Conservation (phyloP, 1,140 invertebrate species). For the Eciton burchellii region DNA sequence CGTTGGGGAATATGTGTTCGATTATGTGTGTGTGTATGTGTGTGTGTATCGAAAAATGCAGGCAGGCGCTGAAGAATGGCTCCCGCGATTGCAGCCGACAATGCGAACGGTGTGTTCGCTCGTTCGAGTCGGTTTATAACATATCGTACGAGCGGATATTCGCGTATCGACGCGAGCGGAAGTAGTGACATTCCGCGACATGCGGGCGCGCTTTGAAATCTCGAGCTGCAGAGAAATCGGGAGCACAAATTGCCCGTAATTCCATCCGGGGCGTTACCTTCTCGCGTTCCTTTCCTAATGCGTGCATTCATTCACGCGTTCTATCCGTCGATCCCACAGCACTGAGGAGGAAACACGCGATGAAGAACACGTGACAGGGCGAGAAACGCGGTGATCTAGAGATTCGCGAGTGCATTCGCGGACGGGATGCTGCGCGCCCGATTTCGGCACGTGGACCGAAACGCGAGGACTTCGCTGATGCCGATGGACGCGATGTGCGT, state of each 20-base stretch:
- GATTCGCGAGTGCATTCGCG: background rate
- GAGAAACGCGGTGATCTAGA: no score
- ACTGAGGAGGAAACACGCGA: no score
- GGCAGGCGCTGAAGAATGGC: background rate
- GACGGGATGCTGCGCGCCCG: background rate
- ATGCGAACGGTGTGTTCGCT: slow-evolving; percentile 5
- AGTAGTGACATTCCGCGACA: background rate
- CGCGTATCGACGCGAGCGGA: background rate
- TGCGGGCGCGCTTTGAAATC: background rate
- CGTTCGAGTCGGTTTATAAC: slow-evolving; percentile 13
- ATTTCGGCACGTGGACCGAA: no score
- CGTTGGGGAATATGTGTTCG: background rate
- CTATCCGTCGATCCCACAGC: no score
- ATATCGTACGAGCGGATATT: background rate
- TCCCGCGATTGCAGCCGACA: background rate
- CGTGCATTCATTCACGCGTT: background rate
- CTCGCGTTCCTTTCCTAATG: background rate
- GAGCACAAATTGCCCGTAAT: background rate
- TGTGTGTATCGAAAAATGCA: slow-evolving; percentile 1
- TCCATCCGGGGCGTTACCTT: background rate
- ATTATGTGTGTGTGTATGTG: background rate
- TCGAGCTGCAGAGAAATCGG: background rate
- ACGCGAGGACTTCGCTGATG: no score
- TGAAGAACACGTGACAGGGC: no score
- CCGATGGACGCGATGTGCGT: slow-evolving; percentile 44